Conservation (phyloP, 2,797 vertebrate species). For the Synanceia verrucosa region DNA sequence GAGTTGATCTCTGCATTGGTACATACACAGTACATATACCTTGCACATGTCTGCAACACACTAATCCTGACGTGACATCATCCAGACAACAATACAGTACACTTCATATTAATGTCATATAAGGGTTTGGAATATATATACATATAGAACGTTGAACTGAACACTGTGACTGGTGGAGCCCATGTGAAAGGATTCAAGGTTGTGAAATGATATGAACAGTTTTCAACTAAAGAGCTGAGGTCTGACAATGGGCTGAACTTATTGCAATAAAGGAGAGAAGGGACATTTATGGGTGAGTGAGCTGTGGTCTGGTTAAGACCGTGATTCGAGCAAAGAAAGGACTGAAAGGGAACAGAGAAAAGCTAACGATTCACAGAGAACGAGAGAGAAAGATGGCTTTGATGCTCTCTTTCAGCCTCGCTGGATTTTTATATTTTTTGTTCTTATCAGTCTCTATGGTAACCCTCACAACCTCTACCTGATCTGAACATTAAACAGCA, state of each 20-base stretch:
- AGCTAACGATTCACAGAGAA: background rate
- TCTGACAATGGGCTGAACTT: background rate
- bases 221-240: background rate
- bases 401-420: conserved; percentile 17
- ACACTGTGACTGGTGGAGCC: background rate
- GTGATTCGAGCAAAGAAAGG: background rate
- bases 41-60: background rate
- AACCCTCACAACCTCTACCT: conserved; percentile 21
- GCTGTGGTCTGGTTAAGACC: background rate
- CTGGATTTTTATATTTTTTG: background rate
- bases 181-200: background rate
- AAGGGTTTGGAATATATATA: too few relatives aligned
- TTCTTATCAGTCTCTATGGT: conserved; percentile 13
- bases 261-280: background rate
- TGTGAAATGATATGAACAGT: background rate
- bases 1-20: background rate
- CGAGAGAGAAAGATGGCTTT: background rate
- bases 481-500: conserved; percentile 37
- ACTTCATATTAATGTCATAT: background rate
- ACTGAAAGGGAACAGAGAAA: background rate
- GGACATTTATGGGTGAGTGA: background rate
- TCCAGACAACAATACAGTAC: background rate
- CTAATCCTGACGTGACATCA: background rate
- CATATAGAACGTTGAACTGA: background rate
- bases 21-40: background rate